Evolutionary conservation across 2,797 vertebrate genomes (phyloP).

Genomic region (Notolabrus celidotus): DNA sequence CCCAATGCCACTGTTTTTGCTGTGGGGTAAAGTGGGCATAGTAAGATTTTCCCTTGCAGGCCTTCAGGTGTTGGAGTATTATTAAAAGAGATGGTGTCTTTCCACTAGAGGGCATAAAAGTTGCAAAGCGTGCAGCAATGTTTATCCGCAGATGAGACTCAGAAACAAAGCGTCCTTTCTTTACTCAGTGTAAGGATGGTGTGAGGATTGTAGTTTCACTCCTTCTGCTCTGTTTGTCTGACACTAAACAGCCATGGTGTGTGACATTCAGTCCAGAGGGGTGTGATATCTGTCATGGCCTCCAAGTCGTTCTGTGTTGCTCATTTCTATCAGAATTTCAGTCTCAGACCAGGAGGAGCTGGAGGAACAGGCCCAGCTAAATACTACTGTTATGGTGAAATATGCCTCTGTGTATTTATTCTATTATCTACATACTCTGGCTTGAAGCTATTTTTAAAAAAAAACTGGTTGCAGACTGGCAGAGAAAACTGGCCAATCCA

Average conservation of each 20-base stretch:
- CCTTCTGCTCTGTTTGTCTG: neutral
- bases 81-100: neutral
- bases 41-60: too few species aligned
- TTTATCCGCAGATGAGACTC: slow-evolving; percentile 20
- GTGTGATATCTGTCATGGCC: neutral
- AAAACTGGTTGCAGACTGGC: neutral
- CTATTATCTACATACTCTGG: too few species aligned
- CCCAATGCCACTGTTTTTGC: too few species aligned
- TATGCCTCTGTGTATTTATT: too few species aligned
- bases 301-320: neutral
- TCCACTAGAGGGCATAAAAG: slow-evolving; percentile 57
- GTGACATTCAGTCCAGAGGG: neutral
- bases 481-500: neutral
- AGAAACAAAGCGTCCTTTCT: slow-evolving; percentile 15
- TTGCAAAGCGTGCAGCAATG: neutral
- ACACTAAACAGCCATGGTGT: slow-evolving; percentile 1
- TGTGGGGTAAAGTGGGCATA: too few species aligned
- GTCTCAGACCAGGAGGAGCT: neutral
- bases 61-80: neutral
- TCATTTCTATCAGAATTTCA: slow-evolving; percentile 26
- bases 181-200: neutral
- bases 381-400: neutral
- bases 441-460: neutral
- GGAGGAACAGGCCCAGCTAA: neutral
- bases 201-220: slow-evolving; percentile 7